These are phyloP conservation scores for Hemibagrus guttatus DNA, from an alignment of 2,797 vertebrate species.

Conservation along the genomic window DNA sequence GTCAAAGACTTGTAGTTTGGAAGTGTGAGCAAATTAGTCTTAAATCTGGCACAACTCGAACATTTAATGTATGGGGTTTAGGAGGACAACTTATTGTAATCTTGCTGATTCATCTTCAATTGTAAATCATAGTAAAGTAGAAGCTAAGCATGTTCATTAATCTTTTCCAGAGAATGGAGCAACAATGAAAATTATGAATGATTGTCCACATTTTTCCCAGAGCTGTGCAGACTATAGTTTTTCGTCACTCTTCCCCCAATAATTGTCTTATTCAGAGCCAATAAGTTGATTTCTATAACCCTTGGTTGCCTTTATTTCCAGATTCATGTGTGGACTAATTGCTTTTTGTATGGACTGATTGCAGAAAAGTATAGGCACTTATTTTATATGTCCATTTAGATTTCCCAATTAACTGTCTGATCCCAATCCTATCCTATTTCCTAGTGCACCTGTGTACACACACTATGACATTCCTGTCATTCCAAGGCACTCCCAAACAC, in stretches of 20 bases:
- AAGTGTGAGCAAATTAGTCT: conserved; percentile 53
- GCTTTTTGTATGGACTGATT: conserved; percentile 18
- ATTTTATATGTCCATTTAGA: conserved; percentile 36
- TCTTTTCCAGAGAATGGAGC: conserved; percentile 44
- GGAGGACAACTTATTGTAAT: conserved; percentile 49
- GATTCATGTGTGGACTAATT: conserved; percentile 28
- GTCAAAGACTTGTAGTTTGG: conserved; percentile 44
- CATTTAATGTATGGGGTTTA: conserved; percentile 53
- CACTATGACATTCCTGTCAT: conserved; percentile 48
- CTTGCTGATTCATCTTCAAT: conserved; percentile 50
- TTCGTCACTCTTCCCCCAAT: conserved; percentile 43
- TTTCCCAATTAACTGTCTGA: conserved; percentile 50
- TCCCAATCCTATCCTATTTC: conserved; percentile 48
- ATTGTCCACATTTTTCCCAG: conserved; percentile 37
- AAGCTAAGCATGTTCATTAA: conserved; percentile 45
- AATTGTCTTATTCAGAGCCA: conserved; percentile 34
- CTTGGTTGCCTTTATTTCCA: conserved; percentile 18
- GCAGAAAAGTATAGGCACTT: conserved; percentile 31
- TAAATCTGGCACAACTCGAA: conserved; percentile 53
- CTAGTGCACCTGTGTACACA: conserved; percentile 55
- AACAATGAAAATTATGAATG: conserved; percentile 45
- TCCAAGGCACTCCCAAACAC: conserved; percentile 50
- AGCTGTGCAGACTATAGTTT: conserved; percentile 30
- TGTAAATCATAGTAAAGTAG: conserved; percentile 43
- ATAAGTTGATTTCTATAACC: conserved; percentile 5